Evolutionary conservation across 2,797 vertebrate genomes (phyloP), one percentile per base, ranked within the genome.

Genomic region (Periparus ater): DNA sequence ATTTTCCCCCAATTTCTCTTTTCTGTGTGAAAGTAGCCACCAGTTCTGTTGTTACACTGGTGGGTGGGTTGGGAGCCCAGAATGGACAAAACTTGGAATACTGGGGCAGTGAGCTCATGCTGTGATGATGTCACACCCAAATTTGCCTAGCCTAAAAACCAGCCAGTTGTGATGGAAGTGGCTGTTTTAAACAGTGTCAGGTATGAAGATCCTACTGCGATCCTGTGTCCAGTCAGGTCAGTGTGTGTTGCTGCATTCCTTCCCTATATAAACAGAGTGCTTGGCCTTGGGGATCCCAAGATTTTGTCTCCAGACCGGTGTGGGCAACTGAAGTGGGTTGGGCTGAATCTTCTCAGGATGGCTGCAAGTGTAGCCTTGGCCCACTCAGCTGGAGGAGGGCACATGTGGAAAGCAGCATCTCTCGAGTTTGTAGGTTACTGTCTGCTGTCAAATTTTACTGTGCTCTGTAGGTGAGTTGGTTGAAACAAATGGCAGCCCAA

Each of bases 131-230:
- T 21, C 0, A 2, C 57, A 60, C 18, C 15, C 7, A 22, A 11
- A 53, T 67, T 79, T 79, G 32, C 53, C 40, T 44, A 6, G 18
- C 10, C 6, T 54, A 6, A 66, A 50, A 62, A 70, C 1, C 14
- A 62, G 12, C 15, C 8, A 10, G 32, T 29, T 73, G 40, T 3
- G 2, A 18, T 75, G 21, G n/a, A 72, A 42, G 20, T 22, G 19
- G 30, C 58, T 83, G 26, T 40, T 47, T 34, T 18, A 48, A 76
- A 54, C 23, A 1, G 2, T 7, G 1, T 36, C 50, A 62, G 75
- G 19, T 47, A 17, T 10, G 21, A 66, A 90, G 47, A n/a, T 19
- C 9, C 30, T 16, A 0, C 5, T 42, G 30, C 0, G 0, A 6
- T 81, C 55, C 26, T 44, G 18, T 68, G 18, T 36, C 30, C 12